Evolutionary conservation across 1,140 invertebrate genomes (phyloP).

Genomic region (Venturia canescens): DNA sequence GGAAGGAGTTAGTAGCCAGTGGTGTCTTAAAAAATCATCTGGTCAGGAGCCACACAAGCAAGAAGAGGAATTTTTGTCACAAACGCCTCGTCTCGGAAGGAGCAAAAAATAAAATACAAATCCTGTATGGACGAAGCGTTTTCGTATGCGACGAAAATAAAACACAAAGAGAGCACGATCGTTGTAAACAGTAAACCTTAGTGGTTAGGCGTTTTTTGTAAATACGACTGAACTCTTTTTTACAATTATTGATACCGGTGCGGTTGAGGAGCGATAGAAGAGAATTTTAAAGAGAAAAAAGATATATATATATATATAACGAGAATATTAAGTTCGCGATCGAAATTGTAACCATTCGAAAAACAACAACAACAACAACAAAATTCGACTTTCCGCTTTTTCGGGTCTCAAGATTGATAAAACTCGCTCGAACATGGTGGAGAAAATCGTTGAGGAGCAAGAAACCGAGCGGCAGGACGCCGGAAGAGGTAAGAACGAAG

Average conservation of each 20-base stretch:
- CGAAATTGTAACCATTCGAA: background rate
- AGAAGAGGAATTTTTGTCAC: conserved; percentile 22
- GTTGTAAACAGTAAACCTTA: conserved; percentile 54
- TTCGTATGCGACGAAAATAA: conserved; percentile 17
- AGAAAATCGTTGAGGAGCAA: conserved; percentile 73
- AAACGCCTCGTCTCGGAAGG: background rate
- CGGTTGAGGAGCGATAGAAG: conserved; percentile 44
- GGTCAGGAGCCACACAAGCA: background rate
- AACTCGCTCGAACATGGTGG: conserved; percentile 69
- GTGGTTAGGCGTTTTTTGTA: conserved; percentile 73
- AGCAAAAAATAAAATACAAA: conserved; percentile 8
- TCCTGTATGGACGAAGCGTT: conserved; percentile 19
- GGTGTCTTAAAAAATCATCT: conserved; percentile 19
- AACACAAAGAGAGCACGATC: conserved; percentile 42
- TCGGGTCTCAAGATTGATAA: background rate
- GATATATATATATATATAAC: conserved; percentile 1
- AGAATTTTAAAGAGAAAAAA: conserved; percentile 15
- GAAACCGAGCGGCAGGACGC: conserved; percentile 68
- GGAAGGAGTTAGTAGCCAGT: conserved; percentile 5
- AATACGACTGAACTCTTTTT: conserved; percentile 77
- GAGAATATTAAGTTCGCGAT: conserved; percentile 17
- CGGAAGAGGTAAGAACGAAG: conserved; percentile 65
- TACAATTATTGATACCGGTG: conserved; percentile 72
- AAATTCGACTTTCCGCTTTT: conserved; percentile 7
- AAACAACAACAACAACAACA: conserved; percentile 1